Evolutionary conservation across 2,113 vertebrate species (phyloP).

Genomic region (Condylura cristata): DNA sequence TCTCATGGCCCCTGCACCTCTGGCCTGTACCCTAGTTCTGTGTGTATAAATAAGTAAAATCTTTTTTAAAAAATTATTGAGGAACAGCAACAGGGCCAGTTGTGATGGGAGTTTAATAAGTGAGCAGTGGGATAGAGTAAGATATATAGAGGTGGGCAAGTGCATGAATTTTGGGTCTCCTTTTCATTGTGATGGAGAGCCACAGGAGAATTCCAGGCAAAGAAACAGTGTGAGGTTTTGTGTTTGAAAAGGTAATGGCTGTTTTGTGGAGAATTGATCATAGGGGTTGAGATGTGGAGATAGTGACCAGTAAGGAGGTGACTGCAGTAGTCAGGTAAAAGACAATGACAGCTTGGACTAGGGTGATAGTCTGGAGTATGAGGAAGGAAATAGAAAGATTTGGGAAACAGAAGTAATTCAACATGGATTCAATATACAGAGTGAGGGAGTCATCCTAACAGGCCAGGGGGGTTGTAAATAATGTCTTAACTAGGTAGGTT

Average conservation of each 20-base stretch:
- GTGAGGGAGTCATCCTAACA: neutral
- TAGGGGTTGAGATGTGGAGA: neutral
- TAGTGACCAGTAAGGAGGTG: neutral
- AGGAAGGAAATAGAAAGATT: neutral
- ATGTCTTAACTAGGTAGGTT: neutral
- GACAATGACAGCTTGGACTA: neutral
- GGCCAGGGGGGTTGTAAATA: neutral
- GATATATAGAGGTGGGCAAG: fast-evolving
- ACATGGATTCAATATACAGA: neutral
- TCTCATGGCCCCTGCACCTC: too few species aligned
- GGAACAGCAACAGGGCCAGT: neutral
- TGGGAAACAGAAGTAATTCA: neutral
- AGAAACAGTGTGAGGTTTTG: neutral
- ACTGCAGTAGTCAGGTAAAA: neutral
- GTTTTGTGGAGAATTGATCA: neutral
- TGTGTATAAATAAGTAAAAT: too few species aligned
- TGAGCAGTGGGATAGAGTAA: neutral
- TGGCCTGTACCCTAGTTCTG: too few species aligned
- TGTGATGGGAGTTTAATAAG: neutral
- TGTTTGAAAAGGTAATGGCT: neutral
- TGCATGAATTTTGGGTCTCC: neutral
- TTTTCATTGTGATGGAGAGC: neutral
- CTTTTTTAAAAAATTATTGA: neutral
- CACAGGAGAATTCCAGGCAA: neutral
- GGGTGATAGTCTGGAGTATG: neutral